phyloP scores from a whole-genome alignment of 2,888 invertebrate species.

The Chirona hameri region DNA sequence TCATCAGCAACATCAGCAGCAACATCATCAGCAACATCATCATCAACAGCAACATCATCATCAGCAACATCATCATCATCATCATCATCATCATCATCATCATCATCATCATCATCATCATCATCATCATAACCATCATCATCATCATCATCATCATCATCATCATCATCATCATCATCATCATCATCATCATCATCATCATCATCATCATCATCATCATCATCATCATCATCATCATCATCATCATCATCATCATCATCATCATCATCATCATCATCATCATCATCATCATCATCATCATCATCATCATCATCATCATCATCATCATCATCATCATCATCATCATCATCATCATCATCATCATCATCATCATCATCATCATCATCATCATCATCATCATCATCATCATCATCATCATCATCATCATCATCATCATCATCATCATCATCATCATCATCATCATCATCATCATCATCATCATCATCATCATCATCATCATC shows the following conservation, averaged over 20 bases:
- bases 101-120: no score
- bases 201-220: constrained; percentile 22
- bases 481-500: constrained; percentile 22
- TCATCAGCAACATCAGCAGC: no score
- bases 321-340: constrained; percentile 22
- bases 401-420: constrained; percentile 22
- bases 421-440: constrained; percentile 22
- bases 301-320: constrained; percentile 22
- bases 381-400: constrained; percentile 22
- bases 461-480: constrained; percentile 22
- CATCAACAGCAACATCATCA: no score
- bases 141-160: no score
- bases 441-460: constrained; percentile 22
- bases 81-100: no score
- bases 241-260: constrained; percentile 22
- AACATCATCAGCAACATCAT: no score
- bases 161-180: constrained; percentile 22
- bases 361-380: constrained; percentile 10
- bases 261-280: constrained; percentile 22
- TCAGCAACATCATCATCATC: no score
- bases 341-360: constrained; percentile 22
- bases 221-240: constrained; percentile 22
- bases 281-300: constrained; percentile 22
- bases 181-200: constrained; percentile 22
- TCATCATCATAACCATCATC: no score